Conservation (phyloP, 2,888 invertebrate genomes). For the Adineta ricciae region DNA sequence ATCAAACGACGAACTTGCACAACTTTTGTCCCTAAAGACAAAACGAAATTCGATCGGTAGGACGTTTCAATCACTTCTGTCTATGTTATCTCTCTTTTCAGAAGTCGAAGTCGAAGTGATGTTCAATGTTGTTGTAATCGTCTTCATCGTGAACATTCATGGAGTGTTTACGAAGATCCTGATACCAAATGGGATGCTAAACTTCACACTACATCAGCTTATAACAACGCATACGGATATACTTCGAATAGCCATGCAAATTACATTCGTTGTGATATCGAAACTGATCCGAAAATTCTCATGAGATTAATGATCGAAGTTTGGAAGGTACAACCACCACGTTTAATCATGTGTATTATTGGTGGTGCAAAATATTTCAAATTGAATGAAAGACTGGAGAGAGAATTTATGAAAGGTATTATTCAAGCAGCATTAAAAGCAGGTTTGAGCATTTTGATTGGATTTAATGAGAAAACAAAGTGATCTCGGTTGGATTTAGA, state of each 20-base stretch:
- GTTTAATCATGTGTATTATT: constrained; percentile 6
- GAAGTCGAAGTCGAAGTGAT: not conserved
- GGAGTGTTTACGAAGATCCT: not conserved
- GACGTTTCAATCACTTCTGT: not conserved
- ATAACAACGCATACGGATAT: not conserved
- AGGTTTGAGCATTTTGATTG: not conserved
- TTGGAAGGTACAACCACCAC: not conserved
- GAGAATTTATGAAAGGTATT: constrained; percentile 12
- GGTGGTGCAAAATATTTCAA: constrained; percentile 15
- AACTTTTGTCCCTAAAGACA: not conserved
- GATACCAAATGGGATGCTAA: not conserved
- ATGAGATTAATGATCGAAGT: not conserved
- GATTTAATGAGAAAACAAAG: not conserved
- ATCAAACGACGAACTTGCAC: constrained; percentile 5
- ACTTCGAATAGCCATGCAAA: not conserved
- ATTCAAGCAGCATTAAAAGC: constrained; percentile 9
- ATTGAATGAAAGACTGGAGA: constrained; percentile 1
- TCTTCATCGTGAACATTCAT: not conserved
- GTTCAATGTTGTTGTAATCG: not conserved
- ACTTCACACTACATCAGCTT: not conserved
- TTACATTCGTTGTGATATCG: constrained; percentile 6
- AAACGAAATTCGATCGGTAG: not conserved
- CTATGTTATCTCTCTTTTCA: not conserved
- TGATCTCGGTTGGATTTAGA: constrained; percentile 37
- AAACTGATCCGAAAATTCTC: not conserved